Conservation (phyloP, 2,797 vertebrate species). For the Macroramphosus scolopax region DNA sequence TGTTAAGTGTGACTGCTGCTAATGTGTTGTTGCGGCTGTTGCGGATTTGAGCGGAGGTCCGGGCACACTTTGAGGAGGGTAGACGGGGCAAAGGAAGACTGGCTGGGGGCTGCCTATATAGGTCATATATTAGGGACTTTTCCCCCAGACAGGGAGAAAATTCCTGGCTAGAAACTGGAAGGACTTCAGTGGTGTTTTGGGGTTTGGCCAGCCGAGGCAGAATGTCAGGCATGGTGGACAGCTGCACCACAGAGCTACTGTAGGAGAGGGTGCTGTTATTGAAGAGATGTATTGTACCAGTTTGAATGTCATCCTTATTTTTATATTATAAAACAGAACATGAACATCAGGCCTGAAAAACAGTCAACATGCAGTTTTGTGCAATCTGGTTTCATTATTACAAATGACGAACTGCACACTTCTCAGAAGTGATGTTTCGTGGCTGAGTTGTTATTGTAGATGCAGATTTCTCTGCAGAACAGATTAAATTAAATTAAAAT, state of each 20-base stretch:
- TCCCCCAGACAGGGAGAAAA: conserved; percentile 66
- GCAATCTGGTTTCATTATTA: conserved; percentile 32
- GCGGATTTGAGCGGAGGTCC: conserved; percentile 25
- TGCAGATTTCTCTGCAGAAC: no score
- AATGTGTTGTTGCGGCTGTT: conserved; percentile 44
- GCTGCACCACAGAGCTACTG: conserved; percentile 70
- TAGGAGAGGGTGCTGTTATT: conserved; percentile 24
- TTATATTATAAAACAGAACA: conserved; percentile 18
- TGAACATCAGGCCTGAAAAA: conserved; percentile 12
- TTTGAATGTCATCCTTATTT: background rate
- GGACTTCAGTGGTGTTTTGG: conserved; percentile 73
- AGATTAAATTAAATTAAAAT: no score
- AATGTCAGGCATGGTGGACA: conserved; percentile 75
- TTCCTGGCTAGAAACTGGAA: conserved; percentile 69
- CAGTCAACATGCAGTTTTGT: conserved; percentile 5
- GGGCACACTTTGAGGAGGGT: conserved; percentile 18
- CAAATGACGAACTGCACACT: conserved; percentile 3
- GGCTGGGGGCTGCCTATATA: conserved; percentile 38
- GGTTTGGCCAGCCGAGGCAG: conserved; percentile 72
- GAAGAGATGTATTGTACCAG: conserved; percentile 15
- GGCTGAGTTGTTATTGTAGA: no score
- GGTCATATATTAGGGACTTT: conserved; percentile 67
- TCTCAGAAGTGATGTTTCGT: conserved; percentile 24
- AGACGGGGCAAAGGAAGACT: conserved; percentile 12
- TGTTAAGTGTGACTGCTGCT: conserved; percentile 40